Percentiles rank a stretch among this genome's conserved stretches.
phyloP scores from a whole-genome alignment of 2,888 invertebrate genomes.

The Agrochola circellaris region DNA sequence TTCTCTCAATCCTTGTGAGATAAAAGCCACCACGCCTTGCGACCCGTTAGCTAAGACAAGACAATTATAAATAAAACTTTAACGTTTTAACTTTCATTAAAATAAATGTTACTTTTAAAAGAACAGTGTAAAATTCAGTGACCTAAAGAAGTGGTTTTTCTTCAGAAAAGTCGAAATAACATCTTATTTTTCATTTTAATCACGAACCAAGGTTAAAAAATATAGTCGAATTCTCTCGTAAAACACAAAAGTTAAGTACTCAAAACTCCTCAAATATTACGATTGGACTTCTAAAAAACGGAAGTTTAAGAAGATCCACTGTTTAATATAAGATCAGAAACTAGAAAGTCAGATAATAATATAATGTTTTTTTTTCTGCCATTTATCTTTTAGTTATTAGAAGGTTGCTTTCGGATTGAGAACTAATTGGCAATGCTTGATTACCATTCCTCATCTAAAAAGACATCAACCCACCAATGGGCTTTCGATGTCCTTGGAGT shows the following conservation, averaged over 20 bases:
- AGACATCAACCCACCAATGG: background rate
- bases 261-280: conserved; percentile 53
- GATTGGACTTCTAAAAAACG: background rate
- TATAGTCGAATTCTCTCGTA: conserved; percentile 37
- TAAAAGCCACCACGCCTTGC: background rate
- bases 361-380: too few relatives aligned
- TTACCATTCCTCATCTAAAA: background rate
- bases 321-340: background rate
- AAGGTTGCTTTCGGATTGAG: background rate
- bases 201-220: conserved; percentile 40
- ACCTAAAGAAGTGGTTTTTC: conserved; percentile 31
- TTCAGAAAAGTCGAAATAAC: conserved; percentile 22
- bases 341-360: background rate
- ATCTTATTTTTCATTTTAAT: conserved; percentile 58
- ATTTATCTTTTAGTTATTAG: background rate
- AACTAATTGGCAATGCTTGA: background rate
- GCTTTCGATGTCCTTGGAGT: background rate
- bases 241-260: conserved; percentile 54
- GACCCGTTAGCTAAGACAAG: background rate
- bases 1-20: background rate
- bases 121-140: conserved; percentile 36
- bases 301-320: conserved; percentile 12
- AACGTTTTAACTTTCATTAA: background rate
- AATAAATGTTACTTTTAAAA: conserved; percentile 23
- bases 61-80: too few relatives aligned